Conservation (phyloP, 2,113 vertebrate genomes). For the Astur gentilis region DNA sequence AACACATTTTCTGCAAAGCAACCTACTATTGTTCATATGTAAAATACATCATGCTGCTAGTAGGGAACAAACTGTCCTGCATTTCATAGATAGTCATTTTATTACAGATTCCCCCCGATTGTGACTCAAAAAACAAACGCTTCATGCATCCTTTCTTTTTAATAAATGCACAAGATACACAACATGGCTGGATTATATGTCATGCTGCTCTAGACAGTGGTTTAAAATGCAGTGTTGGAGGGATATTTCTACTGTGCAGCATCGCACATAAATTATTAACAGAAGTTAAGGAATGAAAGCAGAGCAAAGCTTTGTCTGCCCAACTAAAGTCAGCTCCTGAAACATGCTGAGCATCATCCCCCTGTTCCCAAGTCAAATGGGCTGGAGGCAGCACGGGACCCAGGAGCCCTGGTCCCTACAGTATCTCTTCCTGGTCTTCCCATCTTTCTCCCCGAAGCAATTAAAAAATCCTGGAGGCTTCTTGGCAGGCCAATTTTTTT, state of each 20-base stretch:
- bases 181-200: background rate
- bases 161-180: background rate
- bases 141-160: background rate
- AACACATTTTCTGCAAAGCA: conserved; percentile 50
- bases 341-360: background rate
- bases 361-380: background rate
- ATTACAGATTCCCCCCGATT: background rate
- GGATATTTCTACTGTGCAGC: background rate
- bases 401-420: background rate
- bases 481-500: background rate
- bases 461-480: background rate
- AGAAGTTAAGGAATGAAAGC: conserved; percentile 10
- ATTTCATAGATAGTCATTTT: background rate
- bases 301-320: background rate
- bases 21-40: conserved; percentile 35
- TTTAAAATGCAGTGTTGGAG: background rate
- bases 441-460: background rate
- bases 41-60: conserved; percentile 26
- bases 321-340: background rate
- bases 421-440: background rate
- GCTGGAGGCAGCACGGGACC: background rate
- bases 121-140: background rate
- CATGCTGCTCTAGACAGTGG: background rate
- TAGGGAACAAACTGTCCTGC: conserved; percentile 16
- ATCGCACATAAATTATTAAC: background rate